Base-by-base conservation (phyloP, 1,140 invertebrate species). In the Mesaphorura yosii region DNA sequence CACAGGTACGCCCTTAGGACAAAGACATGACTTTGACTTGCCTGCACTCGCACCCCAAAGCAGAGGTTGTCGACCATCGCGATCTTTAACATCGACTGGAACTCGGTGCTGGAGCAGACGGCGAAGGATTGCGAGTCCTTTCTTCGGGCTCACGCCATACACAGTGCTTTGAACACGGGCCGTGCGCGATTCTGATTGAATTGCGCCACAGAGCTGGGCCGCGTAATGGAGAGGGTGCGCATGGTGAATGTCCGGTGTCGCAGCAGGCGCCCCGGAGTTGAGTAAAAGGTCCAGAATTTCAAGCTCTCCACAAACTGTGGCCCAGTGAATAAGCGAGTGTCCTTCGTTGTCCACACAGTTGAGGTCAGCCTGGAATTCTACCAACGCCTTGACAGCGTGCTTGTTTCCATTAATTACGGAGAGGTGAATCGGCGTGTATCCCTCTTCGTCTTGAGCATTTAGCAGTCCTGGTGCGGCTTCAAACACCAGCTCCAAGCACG, bases 241-340 rank as follows among this genome's bases (percentile, higher is more conserved):
- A 4, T 88, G 87, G 66, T 96, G 89, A 51, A 89, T 82, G 70
- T 98, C 94, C 0, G 88, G 80, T 0, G 83, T 84, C 1, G 84
- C 83, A 14, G 88, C 76, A 58, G 83, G 78, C 0, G 88, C 90
- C 3, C 88, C 88, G 0, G 83, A 79, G 2, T 82, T 79, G 45
- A 95, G 69, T 5, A 97, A 79, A 0, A 90, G 74, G 5, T 91
- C 79, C 51, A 96, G 72, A 55, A 82, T 86, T 59, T 89, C 88
- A 23, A 86, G 78, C 68, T 93, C 88, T 0, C 88, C 88, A 65
- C 89, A 92, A 22, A 92, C 88, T 60, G 89, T 92, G 3, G 94
- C 93, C 94, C 94, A 98, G 70, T 98, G 94, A 15, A 95, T 81
- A n/a, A 88, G 83, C 2, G 91, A 92, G 67, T 98, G 94, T 46